These are phyloP conservation scores for Oenanthe melanoleuca DNA, from an alignment of 2,113 vertebrate species.

Conservation along the genomic window DNA sequence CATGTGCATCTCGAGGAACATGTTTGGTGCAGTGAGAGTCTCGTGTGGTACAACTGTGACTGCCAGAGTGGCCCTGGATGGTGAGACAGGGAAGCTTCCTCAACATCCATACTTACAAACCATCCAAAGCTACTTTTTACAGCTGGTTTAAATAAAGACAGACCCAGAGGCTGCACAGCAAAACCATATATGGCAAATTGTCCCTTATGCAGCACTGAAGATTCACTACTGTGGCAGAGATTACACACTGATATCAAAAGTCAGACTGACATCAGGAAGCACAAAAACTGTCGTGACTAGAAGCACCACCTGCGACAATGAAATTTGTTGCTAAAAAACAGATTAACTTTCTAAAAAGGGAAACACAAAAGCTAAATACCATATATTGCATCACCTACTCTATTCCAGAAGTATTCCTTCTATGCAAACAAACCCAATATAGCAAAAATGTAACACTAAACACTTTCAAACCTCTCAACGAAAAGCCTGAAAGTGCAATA, in stretches of 20 bases:
- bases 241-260: background rate
- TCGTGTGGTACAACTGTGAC: rapidly evolving
- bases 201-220: rapidly evolving
- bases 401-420: background rate
- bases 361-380: background rate
- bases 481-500: background rate
- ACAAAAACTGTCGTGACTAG: background rate
- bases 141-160: background rate
- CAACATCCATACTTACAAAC: background rate
- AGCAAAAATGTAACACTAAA: background rate
- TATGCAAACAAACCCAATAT: background rate
- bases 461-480: background rate
- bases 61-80: background rate
- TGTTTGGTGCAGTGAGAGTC: rapidly evolving
- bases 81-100: background rate
- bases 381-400: background rate
- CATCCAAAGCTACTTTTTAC: background rate
- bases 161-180: background rate
- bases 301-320: background rate
- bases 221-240: background rate
- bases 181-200: background rate
- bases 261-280: background rate
- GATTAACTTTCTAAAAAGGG: background rate
- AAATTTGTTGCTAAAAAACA: background rate
- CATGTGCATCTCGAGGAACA: background rate